These are phyloP conservation scores for Pomacea maculata DNA, from an alignment of 1,140 invertebrate genomes.

Conservation along the genomic window DNA sequence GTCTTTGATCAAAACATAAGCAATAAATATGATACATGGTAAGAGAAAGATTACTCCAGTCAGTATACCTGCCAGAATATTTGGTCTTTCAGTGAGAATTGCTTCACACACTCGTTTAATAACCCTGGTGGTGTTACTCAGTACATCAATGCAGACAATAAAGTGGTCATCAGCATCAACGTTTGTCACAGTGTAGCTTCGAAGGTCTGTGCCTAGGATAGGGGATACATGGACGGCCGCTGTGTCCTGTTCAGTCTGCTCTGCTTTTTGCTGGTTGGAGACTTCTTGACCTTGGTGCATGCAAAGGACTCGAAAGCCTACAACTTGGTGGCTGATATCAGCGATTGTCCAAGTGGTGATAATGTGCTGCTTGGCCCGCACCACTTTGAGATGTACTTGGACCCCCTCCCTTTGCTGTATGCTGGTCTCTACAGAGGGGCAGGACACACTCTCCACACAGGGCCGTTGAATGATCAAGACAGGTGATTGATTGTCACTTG, in stretches of 20 bases:
- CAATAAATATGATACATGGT: constrained; percentile 1
- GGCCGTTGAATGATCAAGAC: background rate
- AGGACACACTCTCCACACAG: background rate
- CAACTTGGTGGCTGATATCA: background rate
- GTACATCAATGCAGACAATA: background rate
- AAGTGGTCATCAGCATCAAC: background rate
- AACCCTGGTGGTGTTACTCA: background rate
- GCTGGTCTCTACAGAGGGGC: background rate
- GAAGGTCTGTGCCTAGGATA: background rate
- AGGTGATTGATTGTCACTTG: background rate
- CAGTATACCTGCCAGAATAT: background rate
- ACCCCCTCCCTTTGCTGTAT: background rate
- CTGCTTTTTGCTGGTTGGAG: background rate
- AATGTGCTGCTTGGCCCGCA: background rate
- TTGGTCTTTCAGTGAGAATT: background rate
- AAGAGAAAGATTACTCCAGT: constrained; percentile 2
- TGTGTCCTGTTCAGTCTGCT: background rate
- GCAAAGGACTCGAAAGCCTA: background rate
- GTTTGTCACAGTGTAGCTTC: constrained; percentile 1
- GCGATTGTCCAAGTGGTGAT: background rate
- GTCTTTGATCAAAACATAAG: background rate
- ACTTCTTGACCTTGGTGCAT: background rate
- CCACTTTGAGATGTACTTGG: background rate
- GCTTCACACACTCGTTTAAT: constrained; percentile 8
- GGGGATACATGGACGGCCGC: background rate